Percentiles rank a stretch among this genome's conserved stretches.
Conservation (phyloP, 2,888 invertebrate genomes). For the Sepioteuthis lessoniana region DNA sequence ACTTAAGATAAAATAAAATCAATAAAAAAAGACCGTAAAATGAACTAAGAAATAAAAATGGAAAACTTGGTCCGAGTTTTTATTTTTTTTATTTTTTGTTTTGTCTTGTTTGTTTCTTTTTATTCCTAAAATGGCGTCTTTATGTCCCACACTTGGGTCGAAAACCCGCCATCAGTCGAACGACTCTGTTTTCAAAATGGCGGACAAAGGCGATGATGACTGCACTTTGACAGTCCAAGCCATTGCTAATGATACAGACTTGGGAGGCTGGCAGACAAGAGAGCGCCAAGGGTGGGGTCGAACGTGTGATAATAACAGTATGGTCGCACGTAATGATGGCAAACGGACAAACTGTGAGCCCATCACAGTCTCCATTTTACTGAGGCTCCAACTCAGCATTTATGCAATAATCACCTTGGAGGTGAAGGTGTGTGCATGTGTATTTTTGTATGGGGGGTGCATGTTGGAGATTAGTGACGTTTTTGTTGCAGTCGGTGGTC, state of each 20-base stretch:
- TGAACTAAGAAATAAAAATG: background rate
- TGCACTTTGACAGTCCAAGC: slow-evolving; percentile 41
- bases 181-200: background rate
- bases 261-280: slow-evolving; percentile 4
- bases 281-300: slow-evolving; percentile 42
- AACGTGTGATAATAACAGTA: slow-evolving; percentile 38
- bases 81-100: background rate
- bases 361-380: slow-evolving; percentile 38
- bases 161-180: slow-evolving; percentile 10
- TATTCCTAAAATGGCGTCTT: background rate
- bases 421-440: background rate
- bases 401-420: slow-evolving; percentile 47
- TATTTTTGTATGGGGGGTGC: background rate
- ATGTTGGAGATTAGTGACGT: slow-evolving; percentile 33
- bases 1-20: background rate
- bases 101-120: too few relatives aligned
- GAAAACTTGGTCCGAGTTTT: background rate
- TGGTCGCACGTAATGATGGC: slow-evolving; percentile 46
- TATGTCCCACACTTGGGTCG: background rate
- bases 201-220: slow-evolving; percentile 39
- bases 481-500: background rate
- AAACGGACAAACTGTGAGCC: background rate
- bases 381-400: background rate
- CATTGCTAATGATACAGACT: slow-evolving; percentile 42
- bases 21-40: background rate